Base-by-base conservation (phyloP, 2,888 invertebrate species). In the Sisyra terminalis region DNA sequence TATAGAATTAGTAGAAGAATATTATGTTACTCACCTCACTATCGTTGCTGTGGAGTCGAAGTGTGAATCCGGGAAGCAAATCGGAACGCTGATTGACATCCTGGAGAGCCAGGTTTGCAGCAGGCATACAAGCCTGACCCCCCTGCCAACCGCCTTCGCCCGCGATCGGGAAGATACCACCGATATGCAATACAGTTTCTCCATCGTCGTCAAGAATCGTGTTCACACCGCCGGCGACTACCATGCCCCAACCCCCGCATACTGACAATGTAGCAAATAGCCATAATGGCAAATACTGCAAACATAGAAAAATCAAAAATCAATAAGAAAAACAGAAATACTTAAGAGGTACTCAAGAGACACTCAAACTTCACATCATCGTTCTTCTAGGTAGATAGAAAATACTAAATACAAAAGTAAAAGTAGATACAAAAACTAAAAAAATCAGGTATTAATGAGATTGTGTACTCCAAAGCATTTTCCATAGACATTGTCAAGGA, bases 141-240 rank as follows among this genome's bases (percentile, higher is more conserved):
- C 97, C 97, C 57, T 96, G 93, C 96, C 96, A 97, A 52, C 94
- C 94, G 40, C 93, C 90, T 57, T 88, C 83, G 40, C 92, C 96
- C 44, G 77, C 82, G 70, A 97, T 96, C 31, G 98, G 97, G 64
- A 98, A 98, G 57, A 97, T 94, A 43, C 93, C 97, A 43, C 96
- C 98, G 61, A 96, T 90, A 65, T 94, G 89, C 53, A 94, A 67
- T 56, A 86, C 84, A 64, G 83, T 79, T 51, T 73, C 72, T 38
- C 70, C 67, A 46, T 66, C 60, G 35, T 57, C 46, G 10, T 32
- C 52, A 50, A 45, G 54, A 35, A 18, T 24, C 8, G 14, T 11
- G 29, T 40, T 31, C 38, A 36, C 39, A 39, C 30, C 39, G 41
- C 29, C 13, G 35, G 15, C 6, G 15, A 24, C 24, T 7, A 7